Evolutionary conservation across 1,140 invertebrate genomes (phyloP).

Genomic region (Bactericera cockerelli): DNA sequence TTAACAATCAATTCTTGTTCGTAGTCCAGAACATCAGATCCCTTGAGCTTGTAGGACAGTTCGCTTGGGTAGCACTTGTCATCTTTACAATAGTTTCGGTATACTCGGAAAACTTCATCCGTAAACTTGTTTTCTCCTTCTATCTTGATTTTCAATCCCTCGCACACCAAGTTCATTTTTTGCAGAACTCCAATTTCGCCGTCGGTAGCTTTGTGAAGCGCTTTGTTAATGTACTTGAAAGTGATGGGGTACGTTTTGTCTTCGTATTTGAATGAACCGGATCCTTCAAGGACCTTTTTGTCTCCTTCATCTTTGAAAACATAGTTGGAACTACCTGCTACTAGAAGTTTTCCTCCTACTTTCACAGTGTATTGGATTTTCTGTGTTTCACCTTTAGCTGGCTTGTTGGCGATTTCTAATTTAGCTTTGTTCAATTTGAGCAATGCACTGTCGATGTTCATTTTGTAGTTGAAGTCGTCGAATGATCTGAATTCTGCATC

Average conservation of each 20-base stretch:
- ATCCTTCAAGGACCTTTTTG: neutral
- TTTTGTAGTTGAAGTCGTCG: constrained; percentile 46
- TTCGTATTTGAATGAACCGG: constrained; percentile 3
- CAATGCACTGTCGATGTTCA: constrained; percentile 45
- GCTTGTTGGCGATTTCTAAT: constrained; percentile 43
- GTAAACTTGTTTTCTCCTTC: constrained; percentile 1
- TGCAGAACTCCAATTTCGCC: neutral
- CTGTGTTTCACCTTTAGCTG: constrained; percentile 34
- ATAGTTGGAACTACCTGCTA: constrained; percentile 35
- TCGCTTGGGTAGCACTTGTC: neutral
- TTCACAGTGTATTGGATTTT: constrained; percentile 42
- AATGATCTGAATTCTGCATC: constrained; percentile 40
- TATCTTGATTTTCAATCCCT: neutral
- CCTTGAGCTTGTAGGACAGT: neutral
- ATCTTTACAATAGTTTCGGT: neutral
- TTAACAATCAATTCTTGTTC: neutral
- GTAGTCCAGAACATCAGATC: constrained; percentile 5
- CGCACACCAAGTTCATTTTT: neutral
- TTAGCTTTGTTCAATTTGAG: constrained; percentile 47
- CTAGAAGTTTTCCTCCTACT: constrained; percentile 42
- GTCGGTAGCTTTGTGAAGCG: neutral
- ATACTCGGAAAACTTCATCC: neutral
- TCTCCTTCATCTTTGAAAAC: constrained; percentile 1
- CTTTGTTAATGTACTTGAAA: neutral
- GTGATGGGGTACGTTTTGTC: constrained; percentile 2